A percentile compares a stretch with the other conserved stretches of the same genome.
Conservation (phyloP, 1,140 invertebrate species). For the Ips nitidus region DNA sequence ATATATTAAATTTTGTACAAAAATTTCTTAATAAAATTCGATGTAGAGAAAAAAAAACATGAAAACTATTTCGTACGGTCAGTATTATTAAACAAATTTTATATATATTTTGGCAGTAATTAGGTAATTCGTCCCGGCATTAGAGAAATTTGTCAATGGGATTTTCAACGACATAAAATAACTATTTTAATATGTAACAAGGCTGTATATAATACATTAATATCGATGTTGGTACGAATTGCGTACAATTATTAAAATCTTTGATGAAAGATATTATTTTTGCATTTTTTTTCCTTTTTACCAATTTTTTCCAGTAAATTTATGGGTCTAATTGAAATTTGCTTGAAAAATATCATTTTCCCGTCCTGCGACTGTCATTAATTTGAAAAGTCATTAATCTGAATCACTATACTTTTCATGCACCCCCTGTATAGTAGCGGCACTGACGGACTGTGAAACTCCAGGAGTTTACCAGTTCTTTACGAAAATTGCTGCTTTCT, state of each 20-base stretch:
- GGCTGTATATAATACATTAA: constrained; percentile 49
- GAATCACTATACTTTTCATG: too few species aligned
- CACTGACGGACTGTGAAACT: too few species aligned
- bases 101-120: constrained; percentile 13
- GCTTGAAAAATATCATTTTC: too few species aligned
- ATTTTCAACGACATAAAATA: constrained; percentile 48
- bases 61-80: constrained; percentile 40
- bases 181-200: constrained; percentile 52
- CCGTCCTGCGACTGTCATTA: too few species aligned
- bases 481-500: too few species aligned
- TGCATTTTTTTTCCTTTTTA: too few species aligned
- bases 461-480: too few species aligned
- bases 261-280: too few species aligned
- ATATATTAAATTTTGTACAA: constrained; percentile 39
- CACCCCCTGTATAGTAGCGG: too few species aligned
- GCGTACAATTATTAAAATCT: constrained; percentile 46
- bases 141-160: constrained; percentile 46
- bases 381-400: too few species aligned
- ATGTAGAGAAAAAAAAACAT: constrained; percentile 39
- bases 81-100: constrained; percentile 45
- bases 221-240: constrained; percentile 50
- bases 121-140: constrained; percentile 2
- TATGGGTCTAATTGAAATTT: too few species aligned
- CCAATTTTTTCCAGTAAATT: too few species aligned
- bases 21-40: constrained; percentile 46